phyloP scores from a whole-genome alignment of 2,113 vertebrate species.

The Ceyx margarethae region DNA sequence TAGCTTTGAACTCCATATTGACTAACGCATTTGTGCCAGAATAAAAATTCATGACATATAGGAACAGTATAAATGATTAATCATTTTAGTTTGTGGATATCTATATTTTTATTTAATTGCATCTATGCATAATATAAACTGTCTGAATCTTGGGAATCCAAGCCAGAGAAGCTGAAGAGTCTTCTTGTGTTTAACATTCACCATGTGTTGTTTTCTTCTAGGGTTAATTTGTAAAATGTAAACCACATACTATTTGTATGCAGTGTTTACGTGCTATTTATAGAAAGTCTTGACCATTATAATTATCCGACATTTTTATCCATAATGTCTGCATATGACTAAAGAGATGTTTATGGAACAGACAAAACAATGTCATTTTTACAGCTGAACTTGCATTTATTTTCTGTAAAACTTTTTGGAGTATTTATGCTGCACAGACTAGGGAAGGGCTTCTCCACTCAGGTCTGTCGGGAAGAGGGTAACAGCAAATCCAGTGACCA shows the following conservation, averaged over 20 bases:
- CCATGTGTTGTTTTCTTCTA: constrained; percentile 66
- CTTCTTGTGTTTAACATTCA: constrained; percentile 58
- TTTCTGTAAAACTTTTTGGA: background rate
- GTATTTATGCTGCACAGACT: background rate
- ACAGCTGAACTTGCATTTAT: background rate
- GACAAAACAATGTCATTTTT: constrained; percentile 17
- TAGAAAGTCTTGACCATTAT: constrained; percentile 59
- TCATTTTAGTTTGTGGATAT: constrained; percentile 29
- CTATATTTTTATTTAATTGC: constrained; percentile 60
- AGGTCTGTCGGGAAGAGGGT: background rate
- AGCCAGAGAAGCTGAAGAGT: constrained; percentile 53
- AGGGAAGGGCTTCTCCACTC: background rate
- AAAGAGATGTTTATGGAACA: constrained; percentile 10
- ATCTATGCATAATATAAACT: constrained; percentile 43
- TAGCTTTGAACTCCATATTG: constrained; percentile 60
- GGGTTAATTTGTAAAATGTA: constrained; percentile 68
- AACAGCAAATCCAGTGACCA: background rate
- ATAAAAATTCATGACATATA: constrained; percentile 34
- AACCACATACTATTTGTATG: constrained; percentile 56
- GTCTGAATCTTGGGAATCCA: constrained; percentile 46
- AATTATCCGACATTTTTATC: constrained; percentile 58
- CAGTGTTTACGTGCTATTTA: constrained; percentile 50
- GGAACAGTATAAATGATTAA: constrained; percentile 39
- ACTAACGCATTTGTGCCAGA: constrained; percentile 54
- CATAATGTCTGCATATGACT: constrained; percentile 18